Evolutionary conservation across 2,797 vertebrate genomes (phyloP).

Genomic region (Staurois parvus): DNA sequence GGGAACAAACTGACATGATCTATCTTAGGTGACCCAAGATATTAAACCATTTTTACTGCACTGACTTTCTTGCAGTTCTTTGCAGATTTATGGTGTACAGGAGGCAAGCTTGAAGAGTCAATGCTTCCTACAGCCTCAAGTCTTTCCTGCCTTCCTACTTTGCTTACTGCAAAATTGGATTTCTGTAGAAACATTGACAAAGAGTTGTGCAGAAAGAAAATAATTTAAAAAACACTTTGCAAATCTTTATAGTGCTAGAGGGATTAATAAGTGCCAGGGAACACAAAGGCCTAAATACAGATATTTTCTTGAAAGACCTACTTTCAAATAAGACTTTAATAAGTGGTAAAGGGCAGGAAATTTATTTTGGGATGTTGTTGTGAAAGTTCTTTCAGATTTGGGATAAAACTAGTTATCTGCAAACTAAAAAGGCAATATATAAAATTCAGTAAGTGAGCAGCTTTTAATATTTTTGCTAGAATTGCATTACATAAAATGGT

Average conservation of each 20-base stretch:
- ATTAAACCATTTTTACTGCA: conserved; percentile 48
- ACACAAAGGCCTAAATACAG: conserved; percentile 28
- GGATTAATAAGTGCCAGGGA: conserved; percentile 53
- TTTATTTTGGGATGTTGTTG: conserved; percentile 45
- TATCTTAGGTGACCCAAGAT: conserved; percentile 35
- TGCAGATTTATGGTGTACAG: conserved; percentile 57
- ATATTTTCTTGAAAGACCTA: conserved; percentile 33
- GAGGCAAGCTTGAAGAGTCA: fast-evolving
- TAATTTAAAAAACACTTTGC: conserved; percentile 51
- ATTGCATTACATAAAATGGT: not conserved
- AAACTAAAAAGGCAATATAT: conserved; percentile 7
- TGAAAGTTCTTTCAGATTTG: conserved; percentile 28
- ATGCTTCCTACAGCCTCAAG: conserved; percentile 39
- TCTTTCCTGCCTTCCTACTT: conserved; percentile 53
- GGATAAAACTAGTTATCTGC: conserved; percentile 18
- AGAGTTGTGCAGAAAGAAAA: conserved; percentile 54
- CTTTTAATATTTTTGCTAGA: conserved; percentile 3
- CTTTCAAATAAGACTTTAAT: conserved; percentile 58
- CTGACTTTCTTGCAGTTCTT: conserved; percentile 37
- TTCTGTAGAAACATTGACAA: conserved; percentile 51
- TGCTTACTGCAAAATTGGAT: conserved; percentile 60
- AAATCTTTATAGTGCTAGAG: conserved; percentile 49
- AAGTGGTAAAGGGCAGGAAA: conserved; percentile 44
- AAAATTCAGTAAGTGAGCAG: not conserved
- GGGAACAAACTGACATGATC: conserved; percentile 55